A percentile compares a stretch with the other conserved stretches of the same genome.
These are phyloP conservation scores for Nymphalis io DNA, from an alignment of 1,140 invertebrate species.

Conservation along the genomic window DNA sequence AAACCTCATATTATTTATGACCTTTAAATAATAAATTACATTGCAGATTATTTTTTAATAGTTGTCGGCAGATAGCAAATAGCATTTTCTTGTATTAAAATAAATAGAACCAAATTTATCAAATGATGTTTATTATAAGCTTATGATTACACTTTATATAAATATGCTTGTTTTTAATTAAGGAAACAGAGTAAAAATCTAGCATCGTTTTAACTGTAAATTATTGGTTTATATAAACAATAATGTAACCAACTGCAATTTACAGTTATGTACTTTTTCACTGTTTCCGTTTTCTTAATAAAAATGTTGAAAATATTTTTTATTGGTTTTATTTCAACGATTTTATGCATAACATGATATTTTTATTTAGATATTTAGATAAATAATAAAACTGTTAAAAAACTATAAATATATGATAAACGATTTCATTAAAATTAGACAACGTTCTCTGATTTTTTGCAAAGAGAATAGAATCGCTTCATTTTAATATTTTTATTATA, in stretches of 20 bases:
- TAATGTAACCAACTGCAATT: conserved; percentile 77
- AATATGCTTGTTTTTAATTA: conserved; percentile 11
- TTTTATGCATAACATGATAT: not conserved
- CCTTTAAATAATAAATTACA: not conserved
- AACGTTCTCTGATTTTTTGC: too few relatives aligned
- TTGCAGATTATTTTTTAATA: too few relatives aligned
- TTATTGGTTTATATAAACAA: conserved; percentile 71
- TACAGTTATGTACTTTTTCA: conserved; percentile 81
- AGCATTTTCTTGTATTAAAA: not conserved
- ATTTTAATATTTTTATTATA: too few relatives aligned
- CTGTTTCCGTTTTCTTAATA: conserved; percentile 81
- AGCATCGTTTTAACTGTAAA: conserved; percentile 65
- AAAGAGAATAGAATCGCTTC: too few relatives aligned
- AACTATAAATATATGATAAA: too few relatives aligned
- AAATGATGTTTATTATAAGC: not conserved
- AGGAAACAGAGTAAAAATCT: conserved; percentile 62
- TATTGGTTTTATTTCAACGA: conserved; percentile 30
- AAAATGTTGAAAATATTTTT: conserved; percentile 76
- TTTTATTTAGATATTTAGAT: too few relatives aligned
- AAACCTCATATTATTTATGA: not conserved
- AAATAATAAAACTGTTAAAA: too few relatives aligned
- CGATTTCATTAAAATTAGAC: too few relatives aligned
- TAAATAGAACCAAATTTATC: conserved; percentile 1
- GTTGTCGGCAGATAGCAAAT: too few relatives aligned
- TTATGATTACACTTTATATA: not conserved